phyloP scores from a whole-genome alignment of 2,113 vertebrate genomes.

The Sus scrofa region DNA sequence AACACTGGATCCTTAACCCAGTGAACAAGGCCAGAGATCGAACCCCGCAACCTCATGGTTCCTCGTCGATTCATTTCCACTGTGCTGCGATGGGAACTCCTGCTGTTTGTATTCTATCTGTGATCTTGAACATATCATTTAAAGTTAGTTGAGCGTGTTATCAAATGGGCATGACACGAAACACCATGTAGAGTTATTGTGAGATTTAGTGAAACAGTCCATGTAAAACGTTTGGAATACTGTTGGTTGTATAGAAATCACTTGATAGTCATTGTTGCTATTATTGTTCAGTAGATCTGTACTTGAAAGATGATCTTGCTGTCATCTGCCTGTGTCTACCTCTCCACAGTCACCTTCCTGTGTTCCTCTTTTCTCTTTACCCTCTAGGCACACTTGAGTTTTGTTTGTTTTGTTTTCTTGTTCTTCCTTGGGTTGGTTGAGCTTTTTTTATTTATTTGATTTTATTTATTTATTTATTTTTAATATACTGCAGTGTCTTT shows the following conservation, averaged over 20 bases:
- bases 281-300: neutral
- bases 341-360: neutral
- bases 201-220: neutral
- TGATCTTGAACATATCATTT: neutral
- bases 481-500: neutral
- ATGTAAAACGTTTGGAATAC: neutral
- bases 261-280: neutral
- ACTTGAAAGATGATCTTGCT: neutral
- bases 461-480: no score
- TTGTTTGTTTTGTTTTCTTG: neutral
- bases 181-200: neutral
- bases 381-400: neutral
- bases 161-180: neutral
- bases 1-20: no score
- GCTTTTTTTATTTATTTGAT: no score
- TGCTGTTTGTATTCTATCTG: neutral
- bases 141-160: neutral
- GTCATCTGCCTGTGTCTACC: neutral
- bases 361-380: neutral
- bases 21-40: no score
- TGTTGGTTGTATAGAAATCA: neutral
- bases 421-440: neutral
- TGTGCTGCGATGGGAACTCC: no score
- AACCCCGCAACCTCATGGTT: no score
- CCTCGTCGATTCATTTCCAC: no score